Evolutionary conservation across 2,888 invertebrate genomes (phyloP).

Genomic region (Anoncus sp.): DNA sequence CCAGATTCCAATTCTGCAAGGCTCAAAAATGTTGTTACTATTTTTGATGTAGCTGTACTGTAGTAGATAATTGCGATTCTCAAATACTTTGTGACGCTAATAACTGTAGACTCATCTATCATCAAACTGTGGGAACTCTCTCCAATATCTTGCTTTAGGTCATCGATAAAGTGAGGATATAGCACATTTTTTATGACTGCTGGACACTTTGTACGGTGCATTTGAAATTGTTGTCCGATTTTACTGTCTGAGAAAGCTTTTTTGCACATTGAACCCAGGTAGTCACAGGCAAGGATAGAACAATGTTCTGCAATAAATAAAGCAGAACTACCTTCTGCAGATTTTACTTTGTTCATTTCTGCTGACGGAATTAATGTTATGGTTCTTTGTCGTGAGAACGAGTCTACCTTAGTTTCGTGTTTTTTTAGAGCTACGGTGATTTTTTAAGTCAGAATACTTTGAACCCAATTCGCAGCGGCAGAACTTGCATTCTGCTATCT

Average conservation of each 20-base stretch:
- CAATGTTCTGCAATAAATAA: conserved; percentile 23
- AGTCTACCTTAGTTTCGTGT: neutral
- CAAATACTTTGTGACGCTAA: conserved; percentile 63
- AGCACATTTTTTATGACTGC: conserved; percentile 53
- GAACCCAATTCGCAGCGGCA: conserved; percentile 9
- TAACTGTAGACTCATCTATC: conserved; percentile 71
- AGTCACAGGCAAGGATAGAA: conserved; percentile 13
- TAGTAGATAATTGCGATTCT: conserved; percentile 58
- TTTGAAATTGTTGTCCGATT: neutral
- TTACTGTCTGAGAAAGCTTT: neutral
- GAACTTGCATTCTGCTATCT: neutral
- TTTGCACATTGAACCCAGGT: conserved; percentile 17
- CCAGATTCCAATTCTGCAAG: conserved; percentile 37
- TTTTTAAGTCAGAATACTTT: conserved; percentile 3
- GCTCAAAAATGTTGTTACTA: conserved; percentile 42
- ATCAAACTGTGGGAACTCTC: conserved; percentile 67
- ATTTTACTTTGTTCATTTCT: neutral
- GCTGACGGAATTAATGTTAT: neutral
- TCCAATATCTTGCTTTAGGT: conserved; percentile 60
- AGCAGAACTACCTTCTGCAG: neutral
- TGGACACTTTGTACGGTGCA: conserved; percentile 38
- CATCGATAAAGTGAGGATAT: conserved; percentile 38
- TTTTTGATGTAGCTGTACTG: conserved; percentile 23
- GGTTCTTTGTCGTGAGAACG: neutral
- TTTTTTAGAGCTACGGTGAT: conserved; percentile 2